phyloP scores from a whole-genome alignment of 2,113 vertebrate genomes.

The Geococcyx californianus region DNA sequence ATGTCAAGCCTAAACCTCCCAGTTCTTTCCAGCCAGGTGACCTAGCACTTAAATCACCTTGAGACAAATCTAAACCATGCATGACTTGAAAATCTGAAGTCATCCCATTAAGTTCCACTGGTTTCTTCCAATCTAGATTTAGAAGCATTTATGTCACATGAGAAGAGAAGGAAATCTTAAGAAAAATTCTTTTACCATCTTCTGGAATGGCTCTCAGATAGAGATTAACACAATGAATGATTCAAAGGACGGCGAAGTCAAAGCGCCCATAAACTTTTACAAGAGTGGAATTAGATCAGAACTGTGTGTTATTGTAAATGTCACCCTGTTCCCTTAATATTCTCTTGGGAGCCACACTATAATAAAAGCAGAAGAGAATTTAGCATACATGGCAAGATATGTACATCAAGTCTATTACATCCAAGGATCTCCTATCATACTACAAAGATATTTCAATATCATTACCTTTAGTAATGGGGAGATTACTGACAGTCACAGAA shows the following conservation, averaged over 20 bases:
- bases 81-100: background rate
- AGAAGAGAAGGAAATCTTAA: background rate
- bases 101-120: background rate
- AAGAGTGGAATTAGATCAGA: background rate
- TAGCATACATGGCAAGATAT: background rate
- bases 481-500: background rate
- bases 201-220: background rate
- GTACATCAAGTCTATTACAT: background rate
- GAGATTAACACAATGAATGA: background rate
- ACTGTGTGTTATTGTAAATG: background rate
- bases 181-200: background rate
- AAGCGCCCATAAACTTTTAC: conserved; percentile 45
- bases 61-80: background rate
- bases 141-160: background rate
- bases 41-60: background rate
- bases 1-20: too few relatives aligned
- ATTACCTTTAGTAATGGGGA: background rate
- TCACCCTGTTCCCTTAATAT: conserved; percentile 10
- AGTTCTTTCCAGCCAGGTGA: background rate
- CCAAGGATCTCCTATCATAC: background rate
- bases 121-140: background rate
- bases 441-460: background rate
- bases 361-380: background rate
- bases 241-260: conserved; percentile 1
- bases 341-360: background rate